phyloP scores from a whole-genome alignment of 1,140 invertebrate genomes.

The Zaprionus africanus region DNA sequence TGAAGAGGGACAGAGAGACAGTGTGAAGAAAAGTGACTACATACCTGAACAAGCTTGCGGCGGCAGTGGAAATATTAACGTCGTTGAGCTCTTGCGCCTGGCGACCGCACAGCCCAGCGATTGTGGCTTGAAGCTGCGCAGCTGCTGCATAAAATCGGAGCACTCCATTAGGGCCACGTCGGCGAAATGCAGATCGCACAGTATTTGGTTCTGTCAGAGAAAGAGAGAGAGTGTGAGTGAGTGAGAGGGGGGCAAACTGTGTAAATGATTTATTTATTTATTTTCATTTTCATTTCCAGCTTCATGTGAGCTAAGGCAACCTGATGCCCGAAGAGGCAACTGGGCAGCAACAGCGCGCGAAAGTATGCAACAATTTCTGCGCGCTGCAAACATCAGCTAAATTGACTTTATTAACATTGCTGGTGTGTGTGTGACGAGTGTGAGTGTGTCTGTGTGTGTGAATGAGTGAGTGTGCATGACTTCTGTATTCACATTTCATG shows the following conservation, averaged over 20 bases:
- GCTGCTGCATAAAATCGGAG: conserved; percentile 98
- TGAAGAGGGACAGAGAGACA: not conserved
- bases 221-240: not conserved
- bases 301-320: conserved; percentile 7
- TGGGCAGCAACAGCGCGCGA: conserved; percentile 27
- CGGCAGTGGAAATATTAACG: conserved; percentile 96
- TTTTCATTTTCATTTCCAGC: conserved; percentile 19
- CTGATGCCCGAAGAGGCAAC: conserved; percentile 6
- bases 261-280: conserved; percentile 44
- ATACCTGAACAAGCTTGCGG: conserved; percentile 97
- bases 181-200: conserved; percentile 84
- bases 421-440: conserved; percentile 12
- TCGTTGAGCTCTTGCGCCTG: conserved; percentile 95
- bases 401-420: conserved; percentile 42
- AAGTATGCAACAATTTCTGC: conserved; percentile 32
- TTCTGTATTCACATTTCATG: conserved; percentile 50
- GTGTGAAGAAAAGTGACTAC: conserved; percentile 46
- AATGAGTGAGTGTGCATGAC: conserved; percentile 13
- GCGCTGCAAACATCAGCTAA: conserved; percentile 29
- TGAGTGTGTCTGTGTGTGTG: not conserved
- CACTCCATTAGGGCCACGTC: conserved; percentile 98
- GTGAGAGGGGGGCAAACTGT: not conserved
- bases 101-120: conserved; percentile 96
- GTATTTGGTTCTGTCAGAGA: conserved; percentile 79
- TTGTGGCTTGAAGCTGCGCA: conserved; percentile 97